These are phyloP conservation scores for Dermatophagoides farinae DNA, from an alignment of 1,140 invertebrate species.

Conservation along the genomic window DNA sequence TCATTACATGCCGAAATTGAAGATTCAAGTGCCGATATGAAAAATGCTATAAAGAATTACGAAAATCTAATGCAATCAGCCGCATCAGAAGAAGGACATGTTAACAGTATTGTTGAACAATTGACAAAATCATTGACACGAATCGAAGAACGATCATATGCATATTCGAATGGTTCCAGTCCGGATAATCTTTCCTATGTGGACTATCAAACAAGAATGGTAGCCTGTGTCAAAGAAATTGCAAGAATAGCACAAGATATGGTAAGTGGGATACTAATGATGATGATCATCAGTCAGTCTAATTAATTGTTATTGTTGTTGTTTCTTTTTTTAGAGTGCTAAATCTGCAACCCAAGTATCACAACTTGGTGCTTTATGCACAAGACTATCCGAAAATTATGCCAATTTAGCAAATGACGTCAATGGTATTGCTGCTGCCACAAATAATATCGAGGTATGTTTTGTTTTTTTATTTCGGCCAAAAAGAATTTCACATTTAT, in stretches of 20 bases:
- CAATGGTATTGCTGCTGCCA: conserved; percentile 61
- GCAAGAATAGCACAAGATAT: conserved; percentile 79
- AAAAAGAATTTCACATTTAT: not conserved
- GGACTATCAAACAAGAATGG: conserved; percentile 93
- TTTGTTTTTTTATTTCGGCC: not conserved
- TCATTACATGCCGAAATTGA: conserved; percentile 60
- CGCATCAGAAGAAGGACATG: conserved; percentile 54
- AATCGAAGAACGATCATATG: conserved; percentile 26
- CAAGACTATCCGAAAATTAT: conserved; percentile 70
- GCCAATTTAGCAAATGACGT: conserved; percentile 63
- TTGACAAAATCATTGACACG: conserved; percentile 62
- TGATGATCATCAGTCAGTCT: too few relatives aligned
- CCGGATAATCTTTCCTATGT: conserved; percentile 38
- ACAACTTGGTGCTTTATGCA: conserved; percentile 51
- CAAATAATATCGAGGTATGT: conserved; percentile 50
- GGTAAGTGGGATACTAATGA: conserved; percentile 29
- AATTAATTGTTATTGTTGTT: not conserved
- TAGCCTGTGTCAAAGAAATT: conserved; percentile 77
- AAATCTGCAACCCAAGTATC: conserved; percentile 48
- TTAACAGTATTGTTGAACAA: conserved; percentile 63
- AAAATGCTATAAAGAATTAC: conserved; percentile 59
- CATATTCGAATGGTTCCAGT: conserved; percentile 15
- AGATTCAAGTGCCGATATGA: conserved; percentile 50
- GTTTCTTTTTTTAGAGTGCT: conserved; percentile 29
- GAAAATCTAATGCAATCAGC: conserved; percentile 56